Base-by-base conservation (phyloP, 2,113 vertebrate species). In the Python bivittatus region DNA sequence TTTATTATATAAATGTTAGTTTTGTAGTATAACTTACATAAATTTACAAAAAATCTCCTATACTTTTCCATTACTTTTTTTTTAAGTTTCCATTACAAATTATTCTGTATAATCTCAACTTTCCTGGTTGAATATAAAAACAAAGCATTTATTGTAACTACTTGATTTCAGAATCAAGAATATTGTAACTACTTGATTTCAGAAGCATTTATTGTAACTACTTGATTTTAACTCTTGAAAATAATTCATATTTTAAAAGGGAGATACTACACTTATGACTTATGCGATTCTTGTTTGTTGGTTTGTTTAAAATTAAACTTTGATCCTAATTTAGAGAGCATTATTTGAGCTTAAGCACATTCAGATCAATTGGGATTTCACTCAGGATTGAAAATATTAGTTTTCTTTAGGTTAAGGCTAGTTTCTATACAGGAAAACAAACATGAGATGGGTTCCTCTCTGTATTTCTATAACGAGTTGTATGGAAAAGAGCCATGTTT, bases 171-270 rank as follows among this genome's bases (percentile, higher is more conserved):
- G n/a, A n/a, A n/a, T n/a, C n/a, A n/a, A n/a, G n/a, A n/a, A n/a
- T n/a, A n/a, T n/a, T n/a, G n/a, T n/a, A n/a, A n/a, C n/a, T n/a
- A n/a, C n/a, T n/a, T n/a, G n/a, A n/a, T n/a, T n/a, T 98, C 96
- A n/a, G 95, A 97, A 97, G 90, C 97, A 98, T 98, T 98, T 98
- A 97, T 98, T 97, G 98, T 97, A 95, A 96, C 95, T 97, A 94
- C 93, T 96, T 95, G 88, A 95, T 97, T 96, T 97, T 98, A 96
- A 94, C 94, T 93, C 96, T 96, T 96, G 94, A 97, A 97, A 97
- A 94, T 94, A 93, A 61, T 79, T 88, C 93, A 85, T 88, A 95
- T 94, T 83, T 92, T 86, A 90, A 94, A 90, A 42, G 13, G 12
- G 12, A 93, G 92, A 94, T 72, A 94, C 95, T 94, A 96, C 97